A percentile compares a stretch with the other conserved stretches of the same genome.
These are phyloP conservation scores for Halocaridina rubra DNA, from an alignment of 2,888 invertebrate genomes.

Conservation along the genomic window DNA sequence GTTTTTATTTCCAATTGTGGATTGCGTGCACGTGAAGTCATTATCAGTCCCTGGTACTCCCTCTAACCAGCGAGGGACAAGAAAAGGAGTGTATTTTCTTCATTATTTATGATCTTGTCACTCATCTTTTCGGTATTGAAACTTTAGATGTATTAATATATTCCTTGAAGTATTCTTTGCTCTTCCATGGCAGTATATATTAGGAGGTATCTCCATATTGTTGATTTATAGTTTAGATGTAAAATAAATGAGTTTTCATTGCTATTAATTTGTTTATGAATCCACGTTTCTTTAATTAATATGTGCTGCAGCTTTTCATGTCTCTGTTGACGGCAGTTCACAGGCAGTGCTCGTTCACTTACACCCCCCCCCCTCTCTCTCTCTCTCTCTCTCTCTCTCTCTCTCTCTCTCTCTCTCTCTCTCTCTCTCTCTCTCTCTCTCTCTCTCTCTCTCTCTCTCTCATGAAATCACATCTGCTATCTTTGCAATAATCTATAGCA, in stretches of 20 bases:
- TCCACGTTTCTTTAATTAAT: not conserved
- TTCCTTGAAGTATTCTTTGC: too few species aligned
- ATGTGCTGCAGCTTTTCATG: not conserved
- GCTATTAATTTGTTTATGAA: not conserved
- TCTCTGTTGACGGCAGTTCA: not conserved
- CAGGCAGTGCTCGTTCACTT: not conserved
- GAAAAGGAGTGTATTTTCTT: too few species aligned
- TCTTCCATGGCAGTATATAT: too few species aligned
- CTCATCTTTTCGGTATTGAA: too few species aligned
- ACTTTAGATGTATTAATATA: too few species aligned
- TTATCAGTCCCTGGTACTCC: too few species aligned
- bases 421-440: not conserved
- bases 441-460: not conserved
- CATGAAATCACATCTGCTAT: not conserved
- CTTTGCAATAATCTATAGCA: too few species aligned
- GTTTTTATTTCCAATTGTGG: too few species aligned
- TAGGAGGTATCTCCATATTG: too few species aligned
- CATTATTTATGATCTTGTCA: too few species aligned
- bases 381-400: not conserved
- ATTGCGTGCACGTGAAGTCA: too few species aligned
- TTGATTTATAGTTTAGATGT: not conserved
- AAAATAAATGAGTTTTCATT: not conserved
- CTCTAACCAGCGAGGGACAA: too few species aligned
- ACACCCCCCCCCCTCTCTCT: not conserved
- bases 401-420: not conserved